These are phyloP conservation scores for Tychaedon coryphoeus DNA, from an alignment of 2,113 vertebrate species.

Conservation along the genomic window DNA sequence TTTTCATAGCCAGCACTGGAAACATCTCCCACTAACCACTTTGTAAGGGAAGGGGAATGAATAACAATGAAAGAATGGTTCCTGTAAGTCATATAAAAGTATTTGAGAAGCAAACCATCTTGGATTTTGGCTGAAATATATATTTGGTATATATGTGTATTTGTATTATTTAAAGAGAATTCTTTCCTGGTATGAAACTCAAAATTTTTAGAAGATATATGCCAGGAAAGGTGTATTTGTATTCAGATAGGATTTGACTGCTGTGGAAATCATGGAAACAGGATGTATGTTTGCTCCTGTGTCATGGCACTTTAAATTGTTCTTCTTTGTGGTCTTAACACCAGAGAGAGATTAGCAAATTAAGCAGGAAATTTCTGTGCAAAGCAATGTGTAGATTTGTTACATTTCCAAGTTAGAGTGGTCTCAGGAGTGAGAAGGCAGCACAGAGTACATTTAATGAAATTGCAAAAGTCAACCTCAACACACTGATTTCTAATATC, in stretches of 20 bases:
- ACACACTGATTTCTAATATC: not conserved
- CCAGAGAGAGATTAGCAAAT: not conserved
- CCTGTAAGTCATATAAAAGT: not conserved
- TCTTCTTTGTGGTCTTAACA: not conserved
- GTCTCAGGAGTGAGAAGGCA: not conserved
- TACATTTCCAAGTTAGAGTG: not conserved
- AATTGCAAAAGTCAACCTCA: not conserved
- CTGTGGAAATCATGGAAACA: not conserved
- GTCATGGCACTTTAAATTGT: not conserved
- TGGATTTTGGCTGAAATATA: not conserved
- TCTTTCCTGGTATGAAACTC: not conserved
- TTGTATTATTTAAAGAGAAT: not conserved
- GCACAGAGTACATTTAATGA: not conserved
- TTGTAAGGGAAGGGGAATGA: not conserved
- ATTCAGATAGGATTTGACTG: not conserved
- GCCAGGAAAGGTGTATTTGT: not conserved
- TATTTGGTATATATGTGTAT: not conserved
- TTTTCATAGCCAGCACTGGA: not conserved
- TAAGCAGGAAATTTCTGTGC: not conserved
- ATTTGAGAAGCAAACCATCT: not conserved
- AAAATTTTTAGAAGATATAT: not conserved
- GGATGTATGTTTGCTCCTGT: not conserved
- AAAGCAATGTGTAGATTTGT: not conserved
- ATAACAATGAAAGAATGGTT: not conserved
- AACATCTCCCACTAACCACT: accelerated